Evolutionary conservation across 92 coral and sea anemone genomes (phyloP).

Genomic region (Epizoanthus rinbou): DNA sequence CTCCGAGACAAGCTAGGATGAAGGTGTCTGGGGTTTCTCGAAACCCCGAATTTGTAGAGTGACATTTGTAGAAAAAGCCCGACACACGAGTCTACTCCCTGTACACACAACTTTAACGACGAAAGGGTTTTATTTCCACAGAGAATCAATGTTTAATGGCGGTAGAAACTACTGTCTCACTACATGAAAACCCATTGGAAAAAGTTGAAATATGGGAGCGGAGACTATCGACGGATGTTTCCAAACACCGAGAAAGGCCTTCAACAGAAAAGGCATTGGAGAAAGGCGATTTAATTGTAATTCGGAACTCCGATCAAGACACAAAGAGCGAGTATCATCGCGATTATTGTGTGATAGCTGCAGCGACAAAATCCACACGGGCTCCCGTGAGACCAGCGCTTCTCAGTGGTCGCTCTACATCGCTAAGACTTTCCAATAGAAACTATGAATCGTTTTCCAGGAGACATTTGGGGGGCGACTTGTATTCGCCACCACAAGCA

Average conservation of each 20-base stretch:
- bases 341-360: conserved; percentile 82
- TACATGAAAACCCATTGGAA: conserved; percentile 85
- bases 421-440: conserved; percentile 59
- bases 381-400: conserved; percentile 38
- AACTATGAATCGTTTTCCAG: conserved; percentile 73
- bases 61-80: conserved; percentile 22
- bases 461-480: conserved; percentile 72
- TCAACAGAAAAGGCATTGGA: conserved; percentile 37
- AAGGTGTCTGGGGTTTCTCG: conserved; percentile 14
- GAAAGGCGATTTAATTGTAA: conserved; percentile 71
- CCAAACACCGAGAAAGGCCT: conserved; percentile 78
- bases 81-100: conserved; percentile 28
- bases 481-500: conserved; percentile 39
- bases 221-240: conserved; percentile 60
- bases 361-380: conserved; percentile 74
- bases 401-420: conserved; percentile 26
- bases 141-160: conserved; percentile 89
- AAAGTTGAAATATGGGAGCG: conserved; percentile 84
- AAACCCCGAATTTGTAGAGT: conserved; percentile 27
- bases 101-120: conserved; percentile 23
- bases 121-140: conserved; percentile 52
- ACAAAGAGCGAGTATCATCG: conserved; percentile 51
- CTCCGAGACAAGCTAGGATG: conserved; percentile 15
- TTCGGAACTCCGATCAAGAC: conserved; percentile 61
- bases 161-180: conserved; percentile 77